Evolutionary conservation across 1,140 invertebrate species (phyloP).

Genomic region (Radopholus similis): DNA sequence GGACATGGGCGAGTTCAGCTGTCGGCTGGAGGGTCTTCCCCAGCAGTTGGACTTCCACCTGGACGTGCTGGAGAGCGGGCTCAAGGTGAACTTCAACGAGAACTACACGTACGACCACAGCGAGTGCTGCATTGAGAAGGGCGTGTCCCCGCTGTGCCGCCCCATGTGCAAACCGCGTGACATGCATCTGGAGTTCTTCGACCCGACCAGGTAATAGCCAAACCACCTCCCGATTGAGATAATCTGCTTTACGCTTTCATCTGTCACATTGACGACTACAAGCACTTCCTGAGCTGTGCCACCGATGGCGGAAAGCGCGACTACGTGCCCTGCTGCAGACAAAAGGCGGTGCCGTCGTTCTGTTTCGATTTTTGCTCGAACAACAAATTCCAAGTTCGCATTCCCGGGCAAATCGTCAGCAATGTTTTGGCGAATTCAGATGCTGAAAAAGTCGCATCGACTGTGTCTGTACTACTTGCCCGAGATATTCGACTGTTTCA

Average conservation of each 20-base stretch:
- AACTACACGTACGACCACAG: constrained; percentile 41
- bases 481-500: constrained; percentile 44
- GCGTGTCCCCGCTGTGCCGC: constrained; percentile 39
- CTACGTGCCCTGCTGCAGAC: constrained; percentile 43
- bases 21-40: constrained; percentile 28
- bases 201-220: constrained; percentile 36
- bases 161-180: constrained; percentile 45
- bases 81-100: constrained; percentile 29
- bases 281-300: constrained; percentile 40
- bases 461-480: constrained; percentile 42
- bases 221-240: constrained; percentile 1
- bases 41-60: constrained; percentile 47
- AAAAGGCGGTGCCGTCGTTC: constrained; percentile 35
- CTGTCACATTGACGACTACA: constrained; percentile 32
- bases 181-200: constrained; percentile 43
- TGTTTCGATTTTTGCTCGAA: constrained; percentile 43
- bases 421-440: constrained; percentile 26
- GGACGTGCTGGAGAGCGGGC: constrained; percentile 34
- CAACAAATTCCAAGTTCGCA: constrained; percentile 33
- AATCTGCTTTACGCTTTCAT: constrained; percentile 1
- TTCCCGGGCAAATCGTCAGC: not conserved
- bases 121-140: constrained; percentile 41
- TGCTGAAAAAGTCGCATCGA: constrained; percentile 47
- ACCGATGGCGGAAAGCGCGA: constrained; percentile 33
- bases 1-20: constrained; percentile 40